Conservation (phyloP, 2,797 vertebrate genomes). For the Varecia variegata region DNA sequence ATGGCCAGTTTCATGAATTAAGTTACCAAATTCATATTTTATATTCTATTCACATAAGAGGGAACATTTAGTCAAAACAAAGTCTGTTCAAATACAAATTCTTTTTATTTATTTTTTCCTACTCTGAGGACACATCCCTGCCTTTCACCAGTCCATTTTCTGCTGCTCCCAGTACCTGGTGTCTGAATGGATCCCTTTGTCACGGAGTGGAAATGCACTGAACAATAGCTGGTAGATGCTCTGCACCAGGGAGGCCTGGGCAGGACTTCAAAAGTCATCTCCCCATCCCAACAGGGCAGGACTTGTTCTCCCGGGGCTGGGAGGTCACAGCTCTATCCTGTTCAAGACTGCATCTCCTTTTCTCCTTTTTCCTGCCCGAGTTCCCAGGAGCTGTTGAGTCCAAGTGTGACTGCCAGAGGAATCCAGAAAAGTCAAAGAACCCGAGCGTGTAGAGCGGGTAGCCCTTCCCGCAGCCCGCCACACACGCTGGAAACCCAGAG, state of each 20-base stretch:
- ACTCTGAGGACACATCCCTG: background rate
- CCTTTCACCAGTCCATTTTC: background rate
- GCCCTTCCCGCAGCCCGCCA: background rate
- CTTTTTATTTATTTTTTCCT: background rate
- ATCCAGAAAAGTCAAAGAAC: slow-evolving; percentile 49
- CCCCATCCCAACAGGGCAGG: slow-evolving; percentile 74
- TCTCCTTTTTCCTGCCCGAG: slow-evolving; percentile 56
- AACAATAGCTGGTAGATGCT: slow-evolving; percentile 15
- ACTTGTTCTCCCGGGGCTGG: slow-evolving; percentile 72
- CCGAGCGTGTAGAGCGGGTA: background rate
- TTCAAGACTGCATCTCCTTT: background rate
- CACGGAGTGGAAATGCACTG: background rate
- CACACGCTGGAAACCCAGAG: background rate
- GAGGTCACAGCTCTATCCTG: slow-evolving; percentile 62
- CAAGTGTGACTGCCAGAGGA: slow-evolving; percentile 61
- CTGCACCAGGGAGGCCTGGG: slow-evolving; percentile 74
- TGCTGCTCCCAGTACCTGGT: too few species aligned
- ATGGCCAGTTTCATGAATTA: background rate
- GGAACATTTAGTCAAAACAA: background rate
- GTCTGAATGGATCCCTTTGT: background rate
- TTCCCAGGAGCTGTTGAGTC: slow-evolving; percentile 71
- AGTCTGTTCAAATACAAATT: background rate
- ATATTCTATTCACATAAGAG: background rate
- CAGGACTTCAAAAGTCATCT: slow-evolving; percentile 80
- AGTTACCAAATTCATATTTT: background rate